phyloP scores from a whole-genome alignment of 2,797 vertebrate species.

The Eremophila alpestris region DNA sequence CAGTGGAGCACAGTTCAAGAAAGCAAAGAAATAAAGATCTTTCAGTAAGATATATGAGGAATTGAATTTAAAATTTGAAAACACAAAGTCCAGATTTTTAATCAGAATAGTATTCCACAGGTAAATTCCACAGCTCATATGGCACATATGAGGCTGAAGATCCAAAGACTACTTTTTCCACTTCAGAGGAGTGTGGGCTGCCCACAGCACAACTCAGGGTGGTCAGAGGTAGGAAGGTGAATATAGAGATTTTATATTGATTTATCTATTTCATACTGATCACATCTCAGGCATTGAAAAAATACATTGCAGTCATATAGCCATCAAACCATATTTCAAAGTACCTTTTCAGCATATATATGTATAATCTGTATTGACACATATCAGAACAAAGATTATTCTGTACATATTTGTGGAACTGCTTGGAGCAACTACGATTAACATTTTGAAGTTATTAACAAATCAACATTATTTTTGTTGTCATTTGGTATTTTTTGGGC shows the following conservation, averaged over 20 bases:
- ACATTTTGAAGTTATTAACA: background rate
- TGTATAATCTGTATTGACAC: background rate
- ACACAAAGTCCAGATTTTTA: background rate
- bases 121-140: background rate
- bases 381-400: background rate
- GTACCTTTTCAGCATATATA: background rate
- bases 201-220: background rate
- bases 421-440: background rate
- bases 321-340: background rate
- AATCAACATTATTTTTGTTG: background rate
- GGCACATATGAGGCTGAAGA: background rate
- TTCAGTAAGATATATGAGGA: background rate
- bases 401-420: background rate
- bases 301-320: background rate
- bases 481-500: background rate
- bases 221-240: background rate
- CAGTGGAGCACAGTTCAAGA: background rate
- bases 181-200: background rate
- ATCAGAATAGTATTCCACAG: background rate
- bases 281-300: background rate
- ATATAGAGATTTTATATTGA: background rate
- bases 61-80: background rate
- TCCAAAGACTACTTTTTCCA: background rate
- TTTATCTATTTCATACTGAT: background rate
- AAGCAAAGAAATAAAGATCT: background rate